Evolutionary conservation across 2,797 vertebrate genomes (phyloP).

Genomic region (Leucoraja ocellata): DNA sequence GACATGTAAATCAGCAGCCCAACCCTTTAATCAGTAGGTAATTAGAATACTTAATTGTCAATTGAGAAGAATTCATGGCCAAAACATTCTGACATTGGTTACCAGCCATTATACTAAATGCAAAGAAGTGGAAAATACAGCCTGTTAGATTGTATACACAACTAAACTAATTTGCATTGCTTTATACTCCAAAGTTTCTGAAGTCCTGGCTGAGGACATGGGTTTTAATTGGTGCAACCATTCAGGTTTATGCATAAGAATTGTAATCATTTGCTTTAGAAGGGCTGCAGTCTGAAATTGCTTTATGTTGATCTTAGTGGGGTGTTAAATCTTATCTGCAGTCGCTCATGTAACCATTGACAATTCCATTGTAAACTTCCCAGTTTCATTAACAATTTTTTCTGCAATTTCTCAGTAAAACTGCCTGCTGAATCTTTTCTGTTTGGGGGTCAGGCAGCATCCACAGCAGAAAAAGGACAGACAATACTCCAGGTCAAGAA

Average conservation of each 20-base stretch:
- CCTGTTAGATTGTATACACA: slow-evolving; percentile 38
- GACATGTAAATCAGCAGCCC: slow-evolving; percentile 48
- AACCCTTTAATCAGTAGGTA: slow-evolving; percentile 62
- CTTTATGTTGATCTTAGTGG: neutral
- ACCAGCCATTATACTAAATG: slow-evolving; percentile 46
- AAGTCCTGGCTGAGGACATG: neutral
- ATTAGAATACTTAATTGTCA: slow-evolving; percentile 63
- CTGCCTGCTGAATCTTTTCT: no score
- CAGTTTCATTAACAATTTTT: neutral
- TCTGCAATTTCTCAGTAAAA: no score
- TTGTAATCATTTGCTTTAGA: neutral
- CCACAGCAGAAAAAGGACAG: no score
- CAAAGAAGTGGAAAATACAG: slow-evolving; percentile 47
- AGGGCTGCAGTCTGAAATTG: neutral
- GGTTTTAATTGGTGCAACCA: neutral
- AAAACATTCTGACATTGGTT: slow-evolving; percentile 58
- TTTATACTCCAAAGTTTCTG: slow-evolving; percentile 23
- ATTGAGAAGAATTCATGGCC: slow-evolving; percentile 57
- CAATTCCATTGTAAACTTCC: neutral
- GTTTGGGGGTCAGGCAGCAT: no score
- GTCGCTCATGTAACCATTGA: neutral
- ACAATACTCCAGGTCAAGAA: no score
- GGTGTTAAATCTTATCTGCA: neutral
- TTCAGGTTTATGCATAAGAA: neutral
- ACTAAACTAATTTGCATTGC: slow-evolving; percentile 14